Conservation (phyloP, 2,797 vertebrate species). For the Capromys pilorides region DNA sequence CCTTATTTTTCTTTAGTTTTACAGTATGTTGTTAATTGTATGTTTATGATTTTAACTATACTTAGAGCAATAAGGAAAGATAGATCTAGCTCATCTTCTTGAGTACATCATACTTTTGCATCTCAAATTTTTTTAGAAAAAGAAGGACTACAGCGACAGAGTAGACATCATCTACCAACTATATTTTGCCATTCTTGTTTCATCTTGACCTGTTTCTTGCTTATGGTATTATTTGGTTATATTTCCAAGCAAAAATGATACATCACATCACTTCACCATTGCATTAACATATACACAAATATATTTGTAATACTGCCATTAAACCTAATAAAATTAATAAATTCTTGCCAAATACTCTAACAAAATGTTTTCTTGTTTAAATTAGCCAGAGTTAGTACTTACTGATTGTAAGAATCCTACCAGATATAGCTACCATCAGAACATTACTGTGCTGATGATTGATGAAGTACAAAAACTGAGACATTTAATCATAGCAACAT, state of each 20-base stretch:
- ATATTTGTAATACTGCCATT: neutral
- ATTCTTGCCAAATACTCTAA: neutral
- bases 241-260: conserved; percentile 9
- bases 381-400: neutral
- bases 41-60: neutral
- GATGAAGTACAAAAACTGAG: conserved; percentile 43
- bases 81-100: neutral
- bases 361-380: conserved; percentile 16
- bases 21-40: neutral
- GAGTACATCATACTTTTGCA: neutral
- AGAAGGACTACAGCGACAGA: neutral
- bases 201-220: neutral
- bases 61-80: neutral
- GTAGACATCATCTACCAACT: neutral
- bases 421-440: conserved; percentile 19
- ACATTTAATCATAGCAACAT: conserved; percentile 45
- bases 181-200: neutral
- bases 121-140: neutral
- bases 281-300: neutral
- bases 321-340: conserved; percentile 14
- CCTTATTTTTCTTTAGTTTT: neutral
- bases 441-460: conserved; percentile 28
- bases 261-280: neutral
- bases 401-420: neutral
- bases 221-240: neutral